Base-by-base conservation (phyloP, 2,888 invertebrate species). In the Rhingia campestris region DNA sequence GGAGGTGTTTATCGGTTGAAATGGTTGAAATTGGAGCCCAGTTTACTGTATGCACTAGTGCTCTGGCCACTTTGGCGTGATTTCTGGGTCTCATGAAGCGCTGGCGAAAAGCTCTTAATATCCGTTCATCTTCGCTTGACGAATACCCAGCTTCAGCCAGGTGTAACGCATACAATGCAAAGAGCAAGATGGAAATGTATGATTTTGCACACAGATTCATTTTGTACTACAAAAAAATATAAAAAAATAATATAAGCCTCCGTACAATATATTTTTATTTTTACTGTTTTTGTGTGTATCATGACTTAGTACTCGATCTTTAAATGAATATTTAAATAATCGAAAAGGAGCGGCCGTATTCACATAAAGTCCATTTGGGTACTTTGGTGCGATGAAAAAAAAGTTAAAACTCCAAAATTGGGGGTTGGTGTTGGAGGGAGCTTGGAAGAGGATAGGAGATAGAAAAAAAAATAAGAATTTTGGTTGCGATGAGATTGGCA, bases 21-120 rank as follows among this genome's bases (percentile, higher is more conserved):
- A 91, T 88, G 43, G 88, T 91, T 22, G 91, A 91, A 54, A 91
- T 87, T 0, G 91, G 86, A 5, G 90, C 89, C 92, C 92, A 92
- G 53, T 88, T 87, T 0, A 90, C 88, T 7, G 89, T 88, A 84
- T 92, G 90, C 0, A 91, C 91, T 32, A 92, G 66, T 22, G 87
- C 84, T 1, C 92, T 87, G 0, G 90, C 91, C 32, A 91, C 88
- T 87, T 88, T 88, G 3, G 91, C 91, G 87, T 92, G 90, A 80
- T 92, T 88, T 3, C 86, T 77, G 22, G 87, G 82, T 6, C 41
- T 58, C 39, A 85, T 22, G 22, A 86, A 66, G 1, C 81, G 86
- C 14, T 75, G 64, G 39, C 87, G 88, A 35, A 88, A 88, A 56
- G 88, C 87, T 0, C 85, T 81, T n/a, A 90, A 89, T 22, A 89